Conservation (phyloP, 2,888 invertebrate genomes). For the Hermaeophaga mercurialis region DNA sequence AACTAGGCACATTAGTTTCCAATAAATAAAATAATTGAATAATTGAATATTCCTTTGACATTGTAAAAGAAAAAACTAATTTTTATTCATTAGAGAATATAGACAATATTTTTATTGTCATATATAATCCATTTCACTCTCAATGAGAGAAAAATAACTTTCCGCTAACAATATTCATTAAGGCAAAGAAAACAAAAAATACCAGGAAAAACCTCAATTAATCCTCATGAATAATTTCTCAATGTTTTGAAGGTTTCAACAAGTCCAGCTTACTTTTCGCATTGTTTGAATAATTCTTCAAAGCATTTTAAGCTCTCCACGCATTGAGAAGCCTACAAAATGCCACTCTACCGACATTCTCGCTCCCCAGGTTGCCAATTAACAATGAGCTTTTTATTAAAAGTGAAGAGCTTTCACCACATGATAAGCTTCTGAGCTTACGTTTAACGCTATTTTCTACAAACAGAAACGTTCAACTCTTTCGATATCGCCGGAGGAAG, state of each 20-base stretch:
- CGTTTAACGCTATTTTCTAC: constrained; percentile 25
- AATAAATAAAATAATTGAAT: no score
- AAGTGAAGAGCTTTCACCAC: constrained; percentile 33
- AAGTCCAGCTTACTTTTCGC: constrained; percentile 15
- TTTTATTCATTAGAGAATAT: no score
- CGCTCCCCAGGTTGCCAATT: constrained; percentile 42
- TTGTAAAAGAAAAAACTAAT: no score
- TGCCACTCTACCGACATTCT: constrained; percentile 37
- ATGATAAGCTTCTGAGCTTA: constrained; percentile 31
- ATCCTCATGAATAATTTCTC: constrained; percentile 17
- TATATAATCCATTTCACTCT: no score
- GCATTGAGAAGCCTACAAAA: constrained; percentile 28
- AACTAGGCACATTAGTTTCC: no score
- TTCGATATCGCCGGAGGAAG: constrained; percentile 19
- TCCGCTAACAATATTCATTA: no score
- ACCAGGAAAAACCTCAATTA: constrained; percentile 10
- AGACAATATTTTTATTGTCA: no score
- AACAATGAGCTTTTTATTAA: constrained; percentile 43
- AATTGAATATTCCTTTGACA: no score
- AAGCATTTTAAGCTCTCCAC: constrained; percentile 39
- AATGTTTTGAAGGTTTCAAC: constrained; percentile 14
- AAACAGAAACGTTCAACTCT: constrained; percentile 7
- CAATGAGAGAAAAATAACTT: no score
- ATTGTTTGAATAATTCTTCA: constrained; percentile 24
- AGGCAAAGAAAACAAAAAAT: constrained; percentile 6